Base-by-base conservation (phyloP, 1,140 invertebrate genomes). In the Drosophila ohnishii region DNA sequence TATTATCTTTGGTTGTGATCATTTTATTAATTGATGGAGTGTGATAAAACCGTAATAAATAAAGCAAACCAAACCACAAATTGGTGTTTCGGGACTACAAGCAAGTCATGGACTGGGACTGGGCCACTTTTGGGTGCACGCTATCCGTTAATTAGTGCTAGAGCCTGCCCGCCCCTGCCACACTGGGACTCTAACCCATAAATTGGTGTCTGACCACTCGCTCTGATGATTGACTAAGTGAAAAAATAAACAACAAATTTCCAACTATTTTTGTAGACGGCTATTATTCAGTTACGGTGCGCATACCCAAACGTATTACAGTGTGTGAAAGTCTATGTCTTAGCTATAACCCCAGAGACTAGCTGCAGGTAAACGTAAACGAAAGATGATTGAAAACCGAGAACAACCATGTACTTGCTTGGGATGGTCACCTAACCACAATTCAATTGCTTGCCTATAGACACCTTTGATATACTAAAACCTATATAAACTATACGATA, bases 261-360 rank as follows among this genome's bases (percentile, higher is more conserved):
- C 51, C 32, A 67, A 67, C 67, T 65, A 66, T 57, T 87, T 87
- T 87, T 87, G 74, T 88, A 88, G 74, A 83, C 77, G 88, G 87
- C 72, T 90, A 90, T 73, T 89, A 80, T 67, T 76, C 89, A 86
- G 75, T 90, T 67, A 88, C 89, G 51, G 79, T 90, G 82, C 88
- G 89, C 25, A 89, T 90, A 80, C 89, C 89, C 66, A 90, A 90
- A 79, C 87, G 89, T 78, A 86, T 90, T 56, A 87, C 80, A 73
- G 80, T 90, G 70, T 90, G 84, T 84, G 76, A 90, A 81, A 88
- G 74, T 48, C 77, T 90, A 73, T 90, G 89, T 76, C 82, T 90
- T 81, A 86, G 75, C 71, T 88, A 88, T 81, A 74, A 44, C 50
- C 79, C 63, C 71, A 66, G 66, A 50, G 79, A 86, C 71, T 86